A percentile compares a stretch with the other conserved stretches of the same genome.
phyloP scores from a whole-genome alignment of 2,888 invertebrate genomes.

The Ceramica pisi region DNA sequence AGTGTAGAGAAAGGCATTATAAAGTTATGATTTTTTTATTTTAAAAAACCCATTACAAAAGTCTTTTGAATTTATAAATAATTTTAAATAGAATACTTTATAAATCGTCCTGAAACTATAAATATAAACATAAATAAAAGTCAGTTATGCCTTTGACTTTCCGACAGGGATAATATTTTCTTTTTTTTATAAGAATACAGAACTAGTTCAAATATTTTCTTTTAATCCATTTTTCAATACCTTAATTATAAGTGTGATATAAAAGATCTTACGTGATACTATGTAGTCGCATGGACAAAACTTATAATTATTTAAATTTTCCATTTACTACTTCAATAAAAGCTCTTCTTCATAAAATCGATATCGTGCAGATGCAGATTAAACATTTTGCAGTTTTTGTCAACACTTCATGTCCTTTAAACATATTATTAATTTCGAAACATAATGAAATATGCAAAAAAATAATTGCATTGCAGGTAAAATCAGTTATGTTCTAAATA shows the following conservation, averaged over 20 bases:
- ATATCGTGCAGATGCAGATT: no score
- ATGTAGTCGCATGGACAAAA: background rate
- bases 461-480: constrained; percentile 50
- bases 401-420: constrained; percentile 14
- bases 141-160: background rate
- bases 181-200: background rate
- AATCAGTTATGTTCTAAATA: constrained; percentile 69
- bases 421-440: constrained; percentile 39
- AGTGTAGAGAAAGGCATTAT: background rate
- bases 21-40: background rate
- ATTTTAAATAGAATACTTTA: background rate
- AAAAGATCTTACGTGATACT: background rate
- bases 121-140: background rate
- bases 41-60: background rate
- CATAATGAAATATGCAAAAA: constrained; percentile 45
- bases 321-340: no score
- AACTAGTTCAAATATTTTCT: background rate
- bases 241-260: background rate
- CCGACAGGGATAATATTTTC: background rate
- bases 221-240: background rate
- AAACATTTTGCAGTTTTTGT: background rate
- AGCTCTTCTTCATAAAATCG: background rate
- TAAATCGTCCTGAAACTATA: background rate
- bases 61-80: background rate
- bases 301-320: background rate